Conservation (phyloP, 2,888 invertebrate genomes). For the Xanthia icteritia region DNA sequence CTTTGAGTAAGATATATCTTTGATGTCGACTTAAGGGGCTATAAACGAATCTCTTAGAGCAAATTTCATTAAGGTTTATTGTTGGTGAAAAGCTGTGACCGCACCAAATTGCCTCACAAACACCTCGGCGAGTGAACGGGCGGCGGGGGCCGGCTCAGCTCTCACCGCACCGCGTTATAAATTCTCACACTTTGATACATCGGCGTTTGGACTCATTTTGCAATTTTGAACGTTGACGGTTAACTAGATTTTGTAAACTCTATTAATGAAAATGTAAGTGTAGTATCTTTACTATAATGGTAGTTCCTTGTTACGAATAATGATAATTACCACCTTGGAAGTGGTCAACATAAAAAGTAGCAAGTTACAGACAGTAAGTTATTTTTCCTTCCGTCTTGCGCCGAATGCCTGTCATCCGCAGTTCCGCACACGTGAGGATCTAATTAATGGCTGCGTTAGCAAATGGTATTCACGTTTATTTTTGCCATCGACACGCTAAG, state of each 20-base stretch:
- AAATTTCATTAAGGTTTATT: conserved; percentile 79
- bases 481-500: not conserved
- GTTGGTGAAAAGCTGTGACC: conserved; percentile 65
- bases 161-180: conserved; percentile 20
- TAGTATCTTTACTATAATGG: not conserved
- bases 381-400: too few species aligned
- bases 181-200: conserved; percentile 22
- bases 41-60: conserved; percentile 75
- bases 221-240: not conserved
- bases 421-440: not conserved
- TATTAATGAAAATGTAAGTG: conserved; percentile 9
- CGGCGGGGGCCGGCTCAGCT: not conserved
- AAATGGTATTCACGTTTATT: not conserved
- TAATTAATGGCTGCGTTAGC: not conserved
- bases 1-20: conserved; percentile 59
- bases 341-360: not conserved
- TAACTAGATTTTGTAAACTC: conserved; percentile 7
- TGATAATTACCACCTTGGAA: not conserved
- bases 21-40: conserved; percentile 75
- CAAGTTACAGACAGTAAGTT: not conserved
- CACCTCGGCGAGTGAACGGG: conserved; percentile 34
- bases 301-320: not conserved
- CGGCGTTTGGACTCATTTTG: conserved; percentile 2
- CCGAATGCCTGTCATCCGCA: not conserved
- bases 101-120: conserved; percentile 63